Evolutionary conservation across 2,113 vertebrate genomes (phyloP).

Genomic region (Brachionichthys hirsutus): DNA sequence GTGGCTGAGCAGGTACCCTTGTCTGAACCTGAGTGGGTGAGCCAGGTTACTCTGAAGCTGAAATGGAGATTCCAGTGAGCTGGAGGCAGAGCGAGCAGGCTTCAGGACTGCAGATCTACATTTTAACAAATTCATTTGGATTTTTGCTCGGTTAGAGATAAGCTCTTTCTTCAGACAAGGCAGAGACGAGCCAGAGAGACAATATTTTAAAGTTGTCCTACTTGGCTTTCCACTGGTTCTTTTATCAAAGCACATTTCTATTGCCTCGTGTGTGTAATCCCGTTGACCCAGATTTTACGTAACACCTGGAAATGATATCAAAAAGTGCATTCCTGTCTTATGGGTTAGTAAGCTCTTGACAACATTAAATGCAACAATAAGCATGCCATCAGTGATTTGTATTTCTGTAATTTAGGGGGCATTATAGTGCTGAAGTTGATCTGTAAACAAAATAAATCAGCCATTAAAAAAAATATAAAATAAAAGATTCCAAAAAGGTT

Average conservation of each 20-base stretch:
- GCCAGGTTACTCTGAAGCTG: conserved; percentile 35
- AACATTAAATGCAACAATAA: background rate
- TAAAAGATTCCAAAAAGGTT: too few relatives aligned
- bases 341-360: background rate
- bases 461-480: too few relatives aligned
- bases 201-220: conserved; percentile 36
- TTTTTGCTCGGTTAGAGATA: conserved; percentile 61
- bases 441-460: background rate
- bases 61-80: conserved; percentile 57
- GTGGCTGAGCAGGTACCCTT: conserved; percentile 40
- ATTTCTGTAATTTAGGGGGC: background rate
- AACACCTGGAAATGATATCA: background rate
- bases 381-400: background rate
- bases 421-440: background rate
- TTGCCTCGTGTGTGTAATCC: conserved; percentile 32
- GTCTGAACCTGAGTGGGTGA: conserved; percentile 47
- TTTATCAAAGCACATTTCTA: conserved; percentile 37
- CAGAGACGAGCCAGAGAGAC: conserved; percentile 35
- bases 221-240: conserved; percentile 27
- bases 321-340: conserved; percentile 5
- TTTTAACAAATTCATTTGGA: conserved; percentile 71
- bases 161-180: conserved; percentile 49
- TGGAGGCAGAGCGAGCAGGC: conserved; percentile 39
- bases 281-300: conserved; percentile 19
- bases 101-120: conserved; percentile 45